A percentile compares a stretch with the other conserved stretches of the same genome.
phyloP scores from a whole-genome alignment of 1,140 invertebrate species.

The Chionoecetes opilio region DNA sequence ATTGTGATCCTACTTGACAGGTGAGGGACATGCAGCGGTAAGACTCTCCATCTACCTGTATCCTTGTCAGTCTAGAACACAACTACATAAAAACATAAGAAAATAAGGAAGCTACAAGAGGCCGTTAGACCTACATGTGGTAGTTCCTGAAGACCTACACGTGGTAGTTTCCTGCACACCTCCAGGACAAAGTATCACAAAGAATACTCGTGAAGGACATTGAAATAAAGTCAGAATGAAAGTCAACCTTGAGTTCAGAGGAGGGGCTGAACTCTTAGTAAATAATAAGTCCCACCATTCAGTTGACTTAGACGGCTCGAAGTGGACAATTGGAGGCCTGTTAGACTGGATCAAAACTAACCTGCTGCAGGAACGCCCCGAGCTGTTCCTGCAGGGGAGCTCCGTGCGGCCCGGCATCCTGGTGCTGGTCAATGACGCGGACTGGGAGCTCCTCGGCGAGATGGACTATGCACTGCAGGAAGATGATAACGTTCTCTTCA shows the following conservation, averaged over 20 bases:
- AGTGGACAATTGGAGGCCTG: constrained; percentile 89
- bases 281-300: constrained; percentile 91
- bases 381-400: constrained; percentile 94
- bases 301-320: constrained; percentile 86
- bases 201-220: background rate
- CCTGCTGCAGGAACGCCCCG: constrained; percentile 92
- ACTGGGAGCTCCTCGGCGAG: constrained; percentile 94
- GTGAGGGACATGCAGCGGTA: constrained; percentile 77
- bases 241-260: constrained; percentile 86
- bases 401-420: constrained; percentile 96
- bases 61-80: too few relatives aligned
- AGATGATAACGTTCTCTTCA: constrained; percentile 88
- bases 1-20: background rate
- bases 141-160: background rate
- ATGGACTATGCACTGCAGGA: constrained; percentile 86
- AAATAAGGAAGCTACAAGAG: background rate
- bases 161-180: too few relatives aligned
- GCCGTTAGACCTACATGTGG: background rate
- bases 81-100: too few relatives aligned
- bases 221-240: constrained; percentile 56
- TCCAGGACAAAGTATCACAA: too few relatives aligned
- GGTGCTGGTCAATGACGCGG: constrained; percentile 95
- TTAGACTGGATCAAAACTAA: constrained; percentile 94
- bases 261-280: constrained; percentile 94
- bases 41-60: background rate